Evolutionary conservation across 2,113 vertebrate genomes (phyloP), one percentile per base, ranked within the genome.

Genomic region (Myotis davidii): DNA sequence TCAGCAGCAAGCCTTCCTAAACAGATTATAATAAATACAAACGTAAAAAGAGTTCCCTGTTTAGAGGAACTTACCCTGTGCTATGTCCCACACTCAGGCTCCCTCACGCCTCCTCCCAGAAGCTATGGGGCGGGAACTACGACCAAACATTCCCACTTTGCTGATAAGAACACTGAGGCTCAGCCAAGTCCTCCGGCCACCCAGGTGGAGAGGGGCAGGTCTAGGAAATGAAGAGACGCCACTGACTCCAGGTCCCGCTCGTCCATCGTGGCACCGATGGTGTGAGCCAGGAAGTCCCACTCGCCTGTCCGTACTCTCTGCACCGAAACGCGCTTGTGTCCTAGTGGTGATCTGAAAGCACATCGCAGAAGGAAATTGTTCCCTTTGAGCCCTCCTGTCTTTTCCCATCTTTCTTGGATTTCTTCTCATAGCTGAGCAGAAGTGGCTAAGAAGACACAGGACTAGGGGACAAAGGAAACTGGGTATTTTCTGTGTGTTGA

Each of bases 181-280:
- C 70, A 54, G 8, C 1, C 25, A 7, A 21, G 27, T 42, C 13
- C 39, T 54, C 9, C 7, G 64, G 34, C 27, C 27, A 37, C 59
- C 18, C 18, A 13, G 78, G 67, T 18, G 7, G 54, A 32, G 32
- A 32, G 70, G 0, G 48, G 12, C 21, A 9, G 77, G 48, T 23
- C 34, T 56, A 5, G 54, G 56, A 6, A 29, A 29, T 0, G 14
- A 7, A 21, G 25, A 17, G 39, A 32, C 16, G 0, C 9, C 8
- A 4, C 1, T 9, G 69, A n/a, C 18, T 56, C 27, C 10, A 4
- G 50, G 8, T 20, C 3, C 18, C 18, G 0, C 6, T 6, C 1
- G 48, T 90, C 39, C 2, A 0, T 32, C 10, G 0, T 1, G 13
- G 17, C 2, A 39, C 17, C 0, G 2, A 18, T 0, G 21, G 37